phyloP scores from a whole-genome alignment of 1,140 invertebrate species.

The Carcinoscorpius rotundicauda region DNA sequence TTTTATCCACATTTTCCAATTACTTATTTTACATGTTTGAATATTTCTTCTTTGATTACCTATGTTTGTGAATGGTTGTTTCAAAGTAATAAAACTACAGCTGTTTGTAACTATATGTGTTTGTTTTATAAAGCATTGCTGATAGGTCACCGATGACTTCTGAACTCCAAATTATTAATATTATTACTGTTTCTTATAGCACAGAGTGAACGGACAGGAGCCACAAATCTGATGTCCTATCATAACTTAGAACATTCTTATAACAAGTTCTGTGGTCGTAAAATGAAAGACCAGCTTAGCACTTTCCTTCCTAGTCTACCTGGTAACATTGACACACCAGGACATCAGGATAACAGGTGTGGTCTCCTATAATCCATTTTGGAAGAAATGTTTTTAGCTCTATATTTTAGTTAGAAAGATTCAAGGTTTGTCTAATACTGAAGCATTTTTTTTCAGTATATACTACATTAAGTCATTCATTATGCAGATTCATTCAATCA shows the following conservation, averaged over 20 bases:
- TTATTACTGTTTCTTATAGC: conserved; percentile 41
- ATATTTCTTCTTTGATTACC: too few species aligned
- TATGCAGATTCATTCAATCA: too few species aligned
- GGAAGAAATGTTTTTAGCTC: background rate
- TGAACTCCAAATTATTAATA: conserved; percentile 4
- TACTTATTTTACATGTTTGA: too few species aligned
- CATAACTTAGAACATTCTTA: conserved; percentile 94
- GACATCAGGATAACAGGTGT: conserved; percentile 54
- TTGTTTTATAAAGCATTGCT: conserved; percentile 1
- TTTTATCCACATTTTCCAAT: too few species aligned
- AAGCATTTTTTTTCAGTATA: too few species aligned
- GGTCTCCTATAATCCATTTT: too few species aligned
- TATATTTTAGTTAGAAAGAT: too few species aligned
- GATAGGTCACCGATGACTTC: conserved; percentile 7
- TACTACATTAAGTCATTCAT: too few species aligned
- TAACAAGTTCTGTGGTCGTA: conserved; percentile 96
- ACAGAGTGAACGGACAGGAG: conserved; percentile 85
- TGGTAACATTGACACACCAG: conserved; percentile 84
- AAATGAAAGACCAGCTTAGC: conserved; percentile 84
- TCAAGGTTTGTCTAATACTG: too few species aligned
- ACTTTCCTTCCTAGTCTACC: conserved; percentile 90
- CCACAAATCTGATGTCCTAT: conserved; percentile 91
- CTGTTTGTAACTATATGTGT: background rate
- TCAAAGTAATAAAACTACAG: too few species aligned
- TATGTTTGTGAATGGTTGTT: too few species aligned